Base-by-base conservation (phyloP, 92 coral and sea anemone genomes). In the Parazoanthus darwini region DNA sequence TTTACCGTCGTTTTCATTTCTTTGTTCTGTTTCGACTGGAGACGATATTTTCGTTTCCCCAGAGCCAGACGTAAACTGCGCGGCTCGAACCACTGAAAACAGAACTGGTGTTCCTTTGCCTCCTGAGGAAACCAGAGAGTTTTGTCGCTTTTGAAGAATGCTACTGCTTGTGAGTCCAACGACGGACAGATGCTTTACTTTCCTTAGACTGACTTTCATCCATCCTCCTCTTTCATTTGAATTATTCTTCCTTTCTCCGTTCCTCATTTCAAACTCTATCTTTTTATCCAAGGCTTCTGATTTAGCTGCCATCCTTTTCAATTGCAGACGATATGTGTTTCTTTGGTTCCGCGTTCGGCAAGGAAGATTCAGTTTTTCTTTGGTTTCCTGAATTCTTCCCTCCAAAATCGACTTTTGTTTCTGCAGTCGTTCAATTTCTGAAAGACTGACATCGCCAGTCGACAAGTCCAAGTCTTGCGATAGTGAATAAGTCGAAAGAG, bases 401-500 rank as follows among this genome's bases (percentile, higher is more conserved):
- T 91, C 95, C 29, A 94, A 73, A 46, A 37, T 68, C 80, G 89
- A 78, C 51, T 86, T 90, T 15, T 85, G 90, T 51, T 85, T 92
- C 48, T 91, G 91, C 8, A 94, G 70, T 51, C 93, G 88, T 70
- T 92, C 93, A 65, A 94, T 73, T 70, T 94, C 96, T 4, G 85
- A 79, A 79, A 50, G 39, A 79, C 33, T 29, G 33, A 46, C 63
- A 18, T 16, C 37, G 39, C 65, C 25, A 4, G 67, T 54, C 8
- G 82, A 50, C 10, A 44, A 29, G 7, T 79, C 82, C 0, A 79
- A 50, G 39, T 79, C 82, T 54, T 6, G 66, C 65, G 82, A 33
- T 79, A 51, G 63, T 46, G 82, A 50, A 79, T 23, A 44, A 9
- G 82, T 44, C 48, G 82, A 79, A 44, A 79, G 39, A 44, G 82